Evolutionary conservation across 2,888 invertebrate genomes (phyloP).

Genomic region (Limnephilus auricula): DNA sequence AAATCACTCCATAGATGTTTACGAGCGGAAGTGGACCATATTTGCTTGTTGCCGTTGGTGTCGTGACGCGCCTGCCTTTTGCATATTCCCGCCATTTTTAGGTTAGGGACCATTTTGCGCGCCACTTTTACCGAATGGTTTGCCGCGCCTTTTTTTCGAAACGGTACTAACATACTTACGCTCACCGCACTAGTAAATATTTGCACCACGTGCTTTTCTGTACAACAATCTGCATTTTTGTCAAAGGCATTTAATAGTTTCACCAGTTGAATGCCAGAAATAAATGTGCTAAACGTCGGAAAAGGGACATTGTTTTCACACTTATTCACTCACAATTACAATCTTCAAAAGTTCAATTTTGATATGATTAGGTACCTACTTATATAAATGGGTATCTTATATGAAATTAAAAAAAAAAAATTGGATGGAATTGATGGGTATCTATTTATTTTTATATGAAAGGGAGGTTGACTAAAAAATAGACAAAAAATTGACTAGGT

Average conservation of each 20-base stretch:
- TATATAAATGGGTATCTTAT: too few relatives aligned
- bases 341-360: too few relatives aligned
- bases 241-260: neutral
- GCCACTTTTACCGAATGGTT: conserved; percentile 21
- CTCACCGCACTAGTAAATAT: neutral
- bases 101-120: conserved; percentile 35
- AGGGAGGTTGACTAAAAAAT: too few relatives aligned
- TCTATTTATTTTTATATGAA: too few relatives aligned
- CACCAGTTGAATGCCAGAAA: neutral
- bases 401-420: too few relatives aligned
- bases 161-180: conserved; percentile 15
- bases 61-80: conserved; percentile 19
- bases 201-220: conserved; percentile 23
- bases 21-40: conserved; percentile 45
- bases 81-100: conserved; percentile 41
- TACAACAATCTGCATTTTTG: neutral
- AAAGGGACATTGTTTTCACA: too few relatives aligned
- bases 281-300: too few relatives aligned
- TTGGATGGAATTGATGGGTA: too few relatives aligned
- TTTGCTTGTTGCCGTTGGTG: conserved; percentile 40
- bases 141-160: conserved; percentile 44
- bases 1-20: conserved; percentile 41
- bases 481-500: too few relatives aligned
- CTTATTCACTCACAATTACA: too few relatives aligned
- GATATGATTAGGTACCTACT: too few relatives aligned